Evolutionary conservation across 2,888 invertebrate species (phyloP).

Genomic region (Marronus borbonicus): DNA sequence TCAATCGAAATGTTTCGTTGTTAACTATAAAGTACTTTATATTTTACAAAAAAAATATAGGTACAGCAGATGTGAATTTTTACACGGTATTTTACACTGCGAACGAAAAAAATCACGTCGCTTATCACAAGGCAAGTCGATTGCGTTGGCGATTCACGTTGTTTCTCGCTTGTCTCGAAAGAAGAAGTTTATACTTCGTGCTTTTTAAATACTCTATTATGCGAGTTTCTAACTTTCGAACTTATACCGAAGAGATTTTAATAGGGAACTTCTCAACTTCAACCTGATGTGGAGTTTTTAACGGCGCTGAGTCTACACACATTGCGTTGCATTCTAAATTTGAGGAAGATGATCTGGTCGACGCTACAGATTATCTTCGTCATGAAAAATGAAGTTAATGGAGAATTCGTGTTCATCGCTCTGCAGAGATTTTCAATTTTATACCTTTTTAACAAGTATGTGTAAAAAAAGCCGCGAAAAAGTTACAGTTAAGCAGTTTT

Average conservation of each 20-base stretch:
- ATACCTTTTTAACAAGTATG: slow-evolving; percentile 1
- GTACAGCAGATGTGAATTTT: too few species aligned
- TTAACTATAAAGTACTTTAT: too few species aligned
- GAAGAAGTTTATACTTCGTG: slow-evolving; percentile 38
- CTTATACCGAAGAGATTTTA: slow-evolving; percentile 35
- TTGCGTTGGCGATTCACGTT: slow-evolving; percentile 42
- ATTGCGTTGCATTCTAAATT: slow-evolving; percentile 42
- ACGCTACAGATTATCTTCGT: slow-evolving; percentile 25
- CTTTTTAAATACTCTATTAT: slow-evolving; percentile 48
- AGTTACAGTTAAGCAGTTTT: background rate
- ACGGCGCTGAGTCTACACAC: slow-evolving; percentile 32
- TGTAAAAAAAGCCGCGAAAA: slow-evolving; percentile 11
- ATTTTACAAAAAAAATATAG: too few species aligned
- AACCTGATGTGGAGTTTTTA: slow-evolving; percentile 49
- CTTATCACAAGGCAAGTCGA: slow-evolving; percentile 6
- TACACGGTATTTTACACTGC: background rate
- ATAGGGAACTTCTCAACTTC: slow-evolving; percentile 47
- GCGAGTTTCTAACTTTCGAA: slow-evolving; percentile 49
- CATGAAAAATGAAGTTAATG: slow-evolving; percentile 28
- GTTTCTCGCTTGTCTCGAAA: slow-evolving; percentile 28
- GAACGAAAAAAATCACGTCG: background rate
- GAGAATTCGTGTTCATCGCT: slow-evolving; percentile 25
- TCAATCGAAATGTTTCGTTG: too few species aligned
- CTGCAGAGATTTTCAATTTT: background rate
- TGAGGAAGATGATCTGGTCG: slow-evolving; percentile 11